phyloP scores from a whole-genome alignment of 2,113 vertebrate genomes.

The Picathartes gymnocephalus region DNA sequence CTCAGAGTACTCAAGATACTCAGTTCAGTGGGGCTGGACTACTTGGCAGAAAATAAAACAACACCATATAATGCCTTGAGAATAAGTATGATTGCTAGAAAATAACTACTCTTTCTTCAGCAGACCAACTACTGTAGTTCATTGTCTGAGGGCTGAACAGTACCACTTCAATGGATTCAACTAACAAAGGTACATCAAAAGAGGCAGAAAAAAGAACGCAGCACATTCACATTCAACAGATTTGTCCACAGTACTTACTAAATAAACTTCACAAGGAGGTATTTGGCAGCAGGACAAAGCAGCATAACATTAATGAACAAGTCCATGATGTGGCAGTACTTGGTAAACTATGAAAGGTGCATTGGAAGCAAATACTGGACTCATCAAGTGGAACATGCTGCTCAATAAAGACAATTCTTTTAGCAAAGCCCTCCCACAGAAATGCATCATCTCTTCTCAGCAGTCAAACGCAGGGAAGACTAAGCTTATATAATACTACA shows the following conservation, averaged over 20 bases:
- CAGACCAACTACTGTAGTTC: background rate
- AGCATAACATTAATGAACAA: background rate
- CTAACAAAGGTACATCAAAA: background rate
- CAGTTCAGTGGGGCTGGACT: background rate
- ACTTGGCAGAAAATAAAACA: background rate
- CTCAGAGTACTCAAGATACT: background rate
- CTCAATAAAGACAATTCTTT: background rate
- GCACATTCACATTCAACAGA: background rate
- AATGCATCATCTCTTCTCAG: background rate
- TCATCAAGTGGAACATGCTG: fast-evolving
- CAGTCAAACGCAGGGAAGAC: background rate
- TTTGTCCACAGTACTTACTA: background rate
- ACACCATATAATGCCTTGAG: background rate
- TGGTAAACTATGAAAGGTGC: background rate
- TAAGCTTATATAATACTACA: background rate
- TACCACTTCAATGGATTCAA: background rate
- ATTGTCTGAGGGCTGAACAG: background rate
- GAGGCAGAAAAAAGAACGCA: background rate
- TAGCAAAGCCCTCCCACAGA: background rate
- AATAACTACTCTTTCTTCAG: background rate
- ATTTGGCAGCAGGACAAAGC: background rate
- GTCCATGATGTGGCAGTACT: background rate
- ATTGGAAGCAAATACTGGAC: background rate
- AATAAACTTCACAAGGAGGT: background rate
- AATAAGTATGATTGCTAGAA: background rate